Percentiles rank a stretch among this genome's conserved stretches.
Evolutionary conservation across 2,797 vertebrate genomes (phyloP).

Genomic region (Neopelma chrysocephalum): DNA sequence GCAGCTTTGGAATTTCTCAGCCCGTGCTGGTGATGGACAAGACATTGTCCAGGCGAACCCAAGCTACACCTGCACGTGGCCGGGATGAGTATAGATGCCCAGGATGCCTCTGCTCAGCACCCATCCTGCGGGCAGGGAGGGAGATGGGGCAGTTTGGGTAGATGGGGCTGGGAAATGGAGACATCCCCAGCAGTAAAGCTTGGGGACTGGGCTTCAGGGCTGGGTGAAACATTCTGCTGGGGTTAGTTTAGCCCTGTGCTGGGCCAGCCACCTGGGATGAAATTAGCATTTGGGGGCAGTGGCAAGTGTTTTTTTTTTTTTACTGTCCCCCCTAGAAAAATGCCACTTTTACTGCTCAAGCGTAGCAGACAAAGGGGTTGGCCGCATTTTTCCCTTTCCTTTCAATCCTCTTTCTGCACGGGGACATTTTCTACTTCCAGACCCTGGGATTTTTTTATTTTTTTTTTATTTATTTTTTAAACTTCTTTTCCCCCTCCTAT

Average conservation of each 20-base stretch:
- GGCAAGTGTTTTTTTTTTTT: not conserved
- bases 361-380: not conserved
- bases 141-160: not conserved
- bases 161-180: not conserved
- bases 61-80: accelerated
- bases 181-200: accelerated
- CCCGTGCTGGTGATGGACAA: accelerated
- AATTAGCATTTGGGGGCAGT: not conserved
- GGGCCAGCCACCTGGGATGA: not conserved
- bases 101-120: not conserved
- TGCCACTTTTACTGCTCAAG: not conserved
- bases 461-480: no score
- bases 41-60: not conserved
- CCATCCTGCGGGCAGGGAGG: not conserved
- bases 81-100: not conserved
- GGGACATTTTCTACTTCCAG: conserved; percentile 18
- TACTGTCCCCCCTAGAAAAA: not conserved
- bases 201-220: not conserved
- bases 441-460: not conserved
- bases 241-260: not conserved
- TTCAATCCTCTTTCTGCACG: conserved; percentile 19
- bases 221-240: not conserved
- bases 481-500: not conserved
- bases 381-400: not conserved
- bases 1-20: not conserved